Conservation (phyloP, 2,797 vertebrate genomes). For the Chelonia mydas region DNA sequence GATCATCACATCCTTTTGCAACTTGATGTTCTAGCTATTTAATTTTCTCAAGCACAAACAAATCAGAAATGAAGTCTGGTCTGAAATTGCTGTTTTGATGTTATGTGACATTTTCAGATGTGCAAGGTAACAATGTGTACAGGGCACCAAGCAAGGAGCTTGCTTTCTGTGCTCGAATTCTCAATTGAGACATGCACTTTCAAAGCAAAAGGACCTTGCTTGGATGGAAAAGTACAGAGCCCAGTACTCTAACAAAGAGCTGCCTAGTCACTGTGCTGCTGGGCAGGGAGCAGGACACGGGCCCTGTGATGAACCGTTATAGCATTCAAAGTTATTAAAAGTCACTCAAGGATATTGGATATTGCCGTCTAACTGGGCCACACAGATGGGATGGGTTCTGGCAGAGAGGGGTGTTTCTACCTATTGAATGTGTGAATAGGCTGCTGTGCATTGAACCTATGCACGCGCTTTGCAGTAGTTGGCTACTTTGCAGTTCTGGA, state of each 20-base stretch:
- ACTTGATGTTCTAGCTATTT: constrained; percentile 42
- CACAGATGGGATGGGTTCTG: not conserved
- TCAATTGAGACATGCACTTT: not conserved
- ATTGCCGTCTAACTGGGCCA: not conserved
- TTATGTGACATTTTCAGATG: constrained; percentile 56
- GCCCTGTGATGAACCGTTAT: not conserved
- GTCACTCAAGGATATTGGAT: not conserved
- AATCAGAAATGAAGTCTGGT: constrained; percentile 44
- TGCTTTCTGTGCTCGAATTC: not conserved
- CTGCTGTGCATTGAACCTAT: not conserved
- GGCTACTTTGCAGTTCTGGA: not conserved
- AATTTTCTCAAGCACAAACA: constrained; percentile 55
- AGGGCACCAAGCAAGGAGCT: not conserved
- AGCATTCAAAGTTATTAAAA: not conserved
- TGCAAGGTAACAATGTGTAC: not conserved
- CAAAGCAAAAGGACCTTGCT: not conserved
- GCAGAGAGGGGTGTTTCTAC: not conserved
- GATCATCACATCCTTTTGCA: constrained; percentile 24
- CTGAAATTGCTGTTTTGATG: constrained; percentile 49
- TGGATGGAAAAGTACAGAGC: constrained; percentile 37
- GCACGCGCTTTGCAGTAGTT: not conserved
- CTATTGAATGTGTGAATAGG: not conserved
- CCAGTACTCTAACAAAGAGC: not conserved
- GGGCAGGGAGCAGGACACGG: not conserved
- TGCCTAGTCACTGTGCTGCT: not conserved